Conservation (phyloP, 2,888 invertebrate species). For the Lagria hirta region DNA sequence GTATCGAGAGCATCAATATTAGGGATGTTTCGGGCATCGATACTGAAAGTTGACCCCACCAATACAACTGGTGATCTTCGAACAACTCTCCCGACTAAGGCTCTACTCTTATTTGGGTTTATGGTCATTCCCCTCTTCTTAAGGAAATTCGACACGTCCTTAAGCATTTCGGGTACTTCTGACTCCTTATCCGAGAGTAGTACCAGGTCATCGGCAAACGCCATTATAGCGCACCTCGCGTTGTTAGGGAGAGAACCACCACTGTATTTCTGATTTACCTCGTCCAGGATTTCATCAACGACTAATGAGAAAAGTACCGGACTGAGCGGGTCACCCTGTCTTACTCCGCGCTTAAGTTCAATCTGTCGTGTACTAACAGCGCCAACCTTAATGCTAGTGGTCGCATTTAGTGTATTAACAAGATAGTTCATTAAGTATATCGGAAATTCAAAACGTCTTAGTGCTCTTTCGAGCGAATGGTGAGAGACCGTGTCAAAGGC, state of each 20-base stretch:
- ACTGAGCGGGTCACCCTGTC: slow-evolving; percentile 14
- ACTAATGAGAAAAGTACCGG: slow-evolving; percentile 15
- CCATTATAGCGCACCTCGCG: slow-evolving; percentile 13
- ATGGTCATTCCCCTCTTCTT: slow-evolving; percentile 24
- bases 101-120: slow-evolving; percentile 27
- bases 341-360: slow-evolving; percentile 1
- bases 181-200: slow-evolving; percentile 12
- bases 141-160: slow-evolving; percentile 14
- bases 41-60: slow-evolving; percentile 1
- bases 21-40: slow-evolving; percentile 9
- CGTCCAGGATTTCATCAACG: slow-evolving; percentile 11
- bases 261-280: not conserved
- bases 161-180: slow-evolving; percentile 8
- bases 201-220: slow-evolving; percentile 34
- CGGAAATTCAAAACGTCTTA: slow-evolving; percentile 5
- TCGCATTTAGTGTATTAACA: slow-evolving; percentile 2
- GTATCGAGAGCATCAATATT: not conserved
- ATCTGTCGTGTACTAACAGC: not conserved
- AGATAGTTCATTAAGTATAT: not conserved
- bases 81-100: slow-evolving; percentile 10
- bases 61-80: not conserved
- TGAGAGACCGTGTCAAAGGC: slow-evolving; percentile 28
- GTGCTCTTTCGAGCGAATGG: slow-evolving; percentile 8
- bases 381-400: slow-evolving; percentile 15
- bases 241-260: not conserved